Conservation (phyloP, 2,113 vertebrate species). For the Regulus satrapa region DNA sequence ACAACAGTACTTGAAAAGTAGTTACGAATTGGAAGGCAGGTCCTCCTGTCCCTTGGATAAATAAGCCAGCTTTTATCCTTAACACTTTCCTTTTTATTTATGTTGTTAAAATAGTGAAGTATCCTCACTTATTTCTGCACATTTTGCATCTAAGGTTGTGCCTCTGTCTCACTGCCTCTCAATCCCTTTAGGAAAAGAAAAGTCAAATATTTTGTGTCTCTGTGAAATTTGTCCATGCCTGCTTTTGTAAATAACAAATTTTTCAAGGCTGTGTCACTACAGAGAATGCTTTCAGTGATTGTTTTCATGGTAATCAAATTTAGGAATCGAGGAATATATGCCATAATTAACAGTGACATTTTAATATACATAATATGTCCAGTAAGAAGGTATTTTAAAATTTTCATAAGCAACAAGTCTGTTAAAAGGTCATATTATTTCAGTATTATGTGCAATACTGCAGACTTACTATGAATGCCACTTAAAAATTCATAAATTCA, state of each 20-base stretch:
- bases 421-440: neutral
- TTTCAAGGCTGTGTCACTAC: neutral
- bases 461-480: neutral
- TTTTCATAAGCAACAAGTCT: neutral
- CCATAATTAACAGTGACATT: neutral
- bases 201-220: neutral
- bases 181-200: neutral
- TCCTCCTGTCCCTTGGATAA: neutral
- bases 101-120: neutral
- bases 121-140: neutral
- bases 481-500: neutral
- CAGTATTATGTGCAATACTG: neutral
- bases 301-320: neutral
- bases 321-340: neutral
- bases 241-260: neutral
- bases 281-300: neutral
- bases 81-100: neutral
- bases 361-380: neutral
- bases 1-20: neutral
- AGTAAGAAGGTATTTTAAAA: neutral
- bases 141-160: neutral
- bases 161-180: neutral
- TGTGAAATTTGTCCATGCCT: neutral
- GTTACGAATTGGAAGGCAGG: neutral
- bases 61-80: neutral